Percentiles rank a stretch among this genome's conserved stretches.
Evolutionary conservation across 2,797 vertebrate genomes (phyloP).

Genomic region (Distichodus sexfasciatus): DNA sequence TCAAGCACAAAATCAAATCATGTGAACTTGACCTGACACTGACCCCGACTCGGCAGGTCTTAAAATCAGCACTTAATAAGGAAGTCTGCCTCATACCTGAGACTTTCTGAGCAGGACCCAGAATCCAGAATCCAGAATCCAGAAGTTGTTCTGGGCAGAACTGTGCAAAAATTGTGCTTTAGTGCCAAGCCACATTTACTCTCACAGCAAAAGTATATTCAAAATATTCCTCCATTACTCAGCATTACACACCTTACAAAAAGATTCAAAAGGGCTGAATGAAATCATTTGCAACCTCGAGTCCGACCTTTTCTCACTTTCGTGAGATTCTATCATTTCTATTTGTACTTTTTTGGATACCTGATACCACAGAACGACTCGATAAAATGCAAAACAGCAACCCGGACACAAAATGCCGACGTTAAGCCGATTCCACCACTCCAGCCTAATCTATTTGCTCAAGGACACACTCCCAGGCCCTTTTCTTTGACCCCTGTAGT

Average conservation of each 20-base stretch:
- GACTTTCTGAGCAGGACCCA: background rate
- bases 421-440: conserved; percentile 2
- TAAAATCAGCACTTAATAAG: background rate
- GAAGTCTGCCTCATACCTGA: background rate
- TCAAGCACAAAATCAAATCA: no score
- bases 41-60: background rate
- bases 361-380: no score
- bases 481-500: conserved; percentile 11
- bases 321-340: no score
- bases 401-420: background rate
- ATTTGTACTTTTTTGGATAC: no score
- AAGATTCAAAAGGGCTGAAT: no score
- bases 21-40: background rate
- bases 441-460: background rate
- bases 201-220: no score
- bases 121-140: background rate
- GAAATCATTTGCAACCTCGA: no score
- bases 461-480: conserved; percentile 51
- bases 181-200: no score
- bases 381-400: no score
- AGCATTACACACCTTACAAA: no score
- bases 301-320: no score
- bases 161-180: background rate
- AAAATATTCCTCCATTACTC: no score
- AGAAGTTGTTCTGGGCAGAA: background rate